Percentiles rank a stretch among this genome's conserved stretches.
Conservation (phyloP, 2,888 invertebrate genomes). For the Dynastes tityus region DNA sequence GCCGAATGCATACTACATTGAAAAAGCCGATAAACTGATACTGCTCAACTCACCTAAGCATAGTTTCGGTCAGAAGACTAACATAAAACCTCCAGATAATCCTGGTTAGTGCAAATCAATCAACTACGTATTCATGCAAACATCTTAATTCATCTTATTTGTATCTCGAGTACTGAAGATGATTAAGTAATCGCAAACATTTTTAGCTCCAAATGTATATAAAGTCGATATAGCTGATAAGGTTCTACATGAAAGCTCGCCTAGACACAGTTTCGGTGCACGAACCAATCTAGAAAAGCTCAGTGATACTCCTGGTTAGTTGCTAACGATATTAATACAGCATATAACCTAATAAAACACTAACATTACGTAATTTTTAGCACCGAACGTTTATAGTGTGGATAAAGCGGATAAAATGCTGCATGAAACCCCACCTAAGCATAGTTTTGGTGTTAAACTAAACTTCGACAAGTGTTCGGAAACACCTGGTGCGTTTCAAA, state of each 20-base stretch:
- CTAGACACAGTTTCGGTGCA: slow-evolving; percentile 77
- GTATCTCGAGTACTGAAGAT: neutral
- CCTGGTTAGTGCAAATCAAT: slow-evolving; percentile 66
- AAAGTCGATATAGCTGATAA: slow-evolving; percentile 71
- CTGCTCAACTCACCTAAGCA: slow-evolving; percentile 76
- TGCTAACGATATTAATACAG: slow-evolving; percentile 12
- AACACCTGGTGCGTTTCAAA: slow-evolving; percentile 71
- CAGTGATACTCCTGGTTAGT: slow-evolving; percentile 73
- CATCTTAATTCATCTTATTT: neutral
- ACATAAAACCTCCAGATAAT: slow-evolving; percentile 72
- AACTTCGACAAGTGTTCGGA: slow-evolving; percentile 72
- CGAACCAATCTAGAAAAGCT: slow-evolving; percentile 73
- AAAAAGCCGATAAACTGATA: slow-evolving; percentile 73
- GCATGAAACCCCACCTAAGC: slow-evolving; percentile 75
- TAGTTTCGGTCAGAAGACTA: slow-evolving; percentile 75
- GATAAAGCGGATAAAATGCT: slow-evolving; percentile 77
- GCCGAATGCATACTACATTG: slow-evolving; percentile 73
- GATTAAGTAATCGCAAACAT: neutral
- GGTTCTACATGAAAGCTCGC: slow-evolving; percentile 72
- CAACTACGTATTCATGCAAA: too few species aligned
- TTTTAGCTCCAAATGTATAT: slow-evolving; percentile 50
- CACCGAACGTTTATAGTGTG: slow-evolving; percentile 76
- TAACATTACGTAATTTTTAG: slow-evolving; percentile 50
- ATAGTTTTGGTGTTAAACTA: slow-evolving; percentile 76
- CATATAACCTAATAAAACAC: slow-evolving; percentile 25